Base-by-base conservation (phyloP, 2,797 vertebrate species). In the Sebastes hubbsi region DNA sequence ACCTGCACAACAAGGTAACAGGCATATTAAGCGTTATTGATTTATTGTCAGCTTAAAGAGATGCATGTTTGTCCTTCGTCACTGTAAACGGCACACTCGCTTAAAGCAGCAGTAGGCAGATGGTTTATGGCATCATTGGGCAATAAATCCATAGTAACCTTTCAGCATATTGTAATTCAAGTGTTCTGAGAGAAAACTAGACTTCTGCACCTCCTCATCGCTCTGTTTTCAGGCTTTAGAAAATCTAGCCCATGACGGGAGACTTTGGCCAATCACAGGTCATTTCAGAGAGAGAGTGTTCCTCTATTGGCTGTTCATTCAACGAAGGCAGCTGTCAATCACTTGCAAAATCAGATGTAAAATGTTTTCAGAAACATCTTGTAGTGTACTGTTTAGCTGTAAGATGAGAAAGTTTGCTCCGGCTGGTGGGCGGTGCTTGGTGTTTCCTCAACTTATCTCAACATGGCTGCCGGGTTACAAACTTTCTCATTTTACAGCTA, bases 1-100 rank as follows among this genome's bases (percentile, higher is more conserved):
- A 97, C 75, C 88, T 99, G 72, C 97, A 98, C 89, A 98, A 97
- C 88, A 98, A 99, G 97, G 98, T 99, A 96, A 71, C 75, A 60
- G n/a, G 58, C 71, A 82, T 85, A 71, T 83, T 63, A 75, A 89
- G 77, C 59, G 56, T 34, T 60, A 87, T 83, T 79, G 84, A 90
- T 90, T 73, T 58, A 71, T 56, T 74, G 75, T 79, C 71, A 66
- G 10, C 58, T 27, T 65, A 24, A n/a, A 78, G 58, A 54, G 59
- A 77, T 74, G 60, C 27, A 38, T 20, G 46, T 80, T 56, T 78
- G 61, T 61, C 38, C 3, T 3, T 24, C 82, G n/a, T 71, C 67
- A 83, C 20, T 81, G 58, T 79, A 80, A 83, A 78, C 78, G 38
- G 56, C 24, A 59, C 24, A 38, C 49, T 20, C 8, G 12, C 65